Conservation (phyloP, 2,888 invertebrate genomes). For the Rhamnusium bicolor region DNA sequence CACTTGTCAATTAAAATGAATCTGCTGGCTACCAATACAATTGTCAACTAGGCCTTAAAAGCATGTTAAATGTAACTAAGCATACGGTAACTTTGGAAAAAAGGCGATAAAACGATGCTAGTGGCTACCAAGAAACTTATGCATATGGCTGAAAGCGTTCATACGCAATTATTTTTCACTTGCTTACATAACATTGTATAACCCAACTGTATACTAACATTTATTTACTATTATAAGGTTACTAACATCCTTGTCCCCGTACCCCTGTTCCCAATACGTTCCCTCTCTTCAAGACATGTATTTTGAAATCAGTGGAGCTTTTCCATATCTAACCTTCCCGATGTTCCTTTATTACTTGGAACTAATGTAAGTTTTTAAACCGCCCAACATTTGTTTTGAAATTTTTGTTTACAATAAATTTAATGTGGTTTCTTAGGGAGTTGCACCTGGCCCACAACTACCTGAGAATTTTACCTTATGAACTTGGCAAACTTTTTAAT, state of each 20-base stretch:
- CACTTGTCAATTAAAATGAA: no score
- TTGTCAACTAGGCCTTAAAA: no score
- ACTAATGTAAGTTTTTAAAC: slow-evolving; percentile 31
- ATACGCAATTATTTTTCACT: slow-evolving; percentile 4
- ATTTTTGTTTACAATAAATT: neutral
- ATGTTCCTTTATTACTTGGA: slow-evolving; percentile 23
- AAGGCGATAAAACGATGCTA: no score
- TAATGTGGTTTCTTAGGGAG: slow-evolving; percentile 79
- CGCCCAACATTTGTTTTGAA: neutral
- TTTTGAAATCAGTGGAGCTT: slow-evolving; percentile 11
- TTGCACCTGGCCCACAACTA: slow-evolving; percentile 95
- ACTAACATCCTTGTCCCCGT: slow-evolving; percentile 18
- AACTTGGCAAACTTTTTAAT: slow-evolving; percentile 97
- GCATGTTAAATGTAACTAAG: no score
- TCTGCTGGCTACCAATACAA: no score
- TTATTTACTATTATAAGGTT: slow-evolving; percentile 20
- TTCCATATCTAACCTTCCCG: neutral
- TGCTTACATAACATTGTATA: neutral
- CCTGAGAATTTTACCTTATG: slow-evolving; percentile 94
- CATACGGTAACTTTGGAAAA: no score
- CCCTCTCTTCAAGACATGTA: slow-evolving; percentile 25
- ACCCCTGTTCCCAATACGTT: slow-evolving; percentile 23
- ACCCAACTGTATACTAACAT: slow-evolving; percentile 2
- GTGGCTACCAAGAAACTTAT: no score
- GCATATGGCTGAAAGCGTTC: no score